Base-by-base conservation (phyloP, 2,797 vertebrate species). In the Menidia menidia region DNA sequence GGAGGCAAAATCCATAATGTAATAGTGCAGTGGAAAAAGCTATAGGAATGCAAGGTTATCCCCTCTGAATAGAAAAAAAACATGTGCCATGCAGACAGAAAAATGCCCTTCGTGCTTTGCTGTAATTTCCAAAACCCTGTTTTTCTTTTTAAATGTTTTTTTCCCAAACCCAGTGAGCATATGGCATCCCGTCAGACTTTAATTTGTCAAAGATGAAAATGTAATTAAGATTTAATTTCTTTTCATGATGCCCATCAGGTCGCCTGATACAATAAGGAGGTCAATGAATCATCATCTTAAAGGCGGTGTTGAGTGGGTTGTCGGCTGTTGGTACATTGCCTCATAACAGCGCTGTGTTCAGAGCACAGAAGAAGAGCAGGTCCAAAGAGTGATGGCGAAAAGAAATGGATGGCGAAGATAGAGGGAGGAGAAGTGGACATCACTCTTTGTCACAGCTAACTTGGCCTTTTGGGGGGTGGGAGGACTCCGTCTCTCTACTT, bases 151-250 rank as follows among this genome's bases (percentile, higher is more conserved):
- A 0, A 71, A 75, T 25, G 25, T 25, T 68, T 73, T 62, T 45
- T 47, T 64, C 64, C 58, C 52, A 10, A 69, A 73, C 47, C 56
- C 67, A 63, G 71, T 6, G 74, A 92, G 80, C 91, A 92, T 92
- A 92, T 92, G 91, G 89, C 80, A 66, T 80, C 89, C 81, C 74
- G 52, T 75, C 50, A n/a, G 86, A 86, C 86, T 88, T 86, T 85
- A 88, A 93, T 92, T 91, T 89, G 87, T 88, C 88, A 85, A 89
- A 90, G 84, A 89, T 89, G 87, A 89, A 92, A 92, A 92, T 90
- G 83, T 92, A 92, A 93, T 94, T 91, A 92, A 87, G 89, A 91
- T 90, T 90, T 92, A 92, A 94, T 93, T 87, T 88, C 77, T 88
- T 89, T 92, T 90, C 84, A 91, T 85, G 80, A 78, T 85, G 78